Evolutionary conservation across 1,140 invertebrate genomes (phyloP).

Genomic region (Laodelphax striatellus): DNA sequence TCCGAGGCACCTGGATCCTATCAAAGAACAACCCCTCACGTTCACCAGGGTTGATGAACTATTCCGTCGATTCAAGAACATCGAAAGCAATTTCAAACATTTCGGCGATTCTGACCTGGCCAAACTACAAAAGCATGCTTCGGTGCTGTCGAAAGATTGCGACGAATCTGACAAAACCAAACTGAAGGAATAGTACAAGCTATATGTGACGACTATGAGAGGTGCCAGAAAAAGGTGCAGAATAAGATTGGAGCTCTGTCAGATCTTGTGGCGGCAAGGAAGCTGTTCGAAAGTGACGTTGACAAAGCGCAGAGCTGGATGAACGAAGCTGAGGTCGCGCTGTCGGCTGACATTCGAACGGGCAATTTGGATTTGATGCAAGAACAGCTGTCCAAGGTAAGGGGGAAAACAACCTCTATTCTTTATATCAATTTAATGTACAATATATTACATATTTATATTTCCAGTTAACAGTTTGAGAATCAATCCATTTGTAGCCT

Average conservation of each 20-base stretch:
- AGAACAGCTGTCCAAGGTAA: conserved; percentile 66
- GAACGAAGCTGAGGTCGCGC: conserved; percentile 74
- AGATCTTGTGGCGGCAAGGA: conserved; percentile 61
- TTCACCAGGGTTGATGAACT: conserved; percentile 54
- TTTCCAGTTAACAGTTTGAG: no score
- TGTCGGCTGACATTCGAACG: conserved; percentile 62
- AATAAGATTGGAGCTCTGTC: conserved; percentile 35
- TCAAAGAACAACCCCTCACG: conserved; percentile 14
- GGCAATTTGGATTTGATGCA: conserved; percentile 67
- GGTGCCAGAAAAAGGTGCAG: conserved; percentile 7
- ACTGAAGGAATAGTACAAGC: conserved; percentile 46
- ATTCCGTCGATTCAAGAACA: conserved; percentile 55
- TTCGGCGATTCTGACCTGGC: conserved; percentile 61
- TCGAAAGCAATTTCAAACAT: conserved; percentile 61
- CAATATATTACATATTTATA: no score
- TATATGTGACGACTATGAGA: conserved; percentile 15
- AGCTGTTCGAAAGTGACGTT: conserved; percentile 66
- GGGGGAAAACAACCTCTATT: background rate
- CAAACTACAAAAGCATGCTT: conserved; percentile 62
- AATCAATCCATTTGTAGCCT: no score
- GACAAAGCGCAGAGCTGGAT: conserved; percentile 74
- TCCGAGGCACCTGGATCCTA: conserved; percentile 7
- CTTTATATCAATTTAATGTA: background rate
- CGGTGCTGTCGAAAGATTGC: conserved; percentile 67
- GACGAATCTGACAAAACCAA: conserved; percentile 53